Evolutionary conservation across 2,888 invertebrate species (phyloP).

Genomic region (Xanthorhoe spadicearia): DNA sequence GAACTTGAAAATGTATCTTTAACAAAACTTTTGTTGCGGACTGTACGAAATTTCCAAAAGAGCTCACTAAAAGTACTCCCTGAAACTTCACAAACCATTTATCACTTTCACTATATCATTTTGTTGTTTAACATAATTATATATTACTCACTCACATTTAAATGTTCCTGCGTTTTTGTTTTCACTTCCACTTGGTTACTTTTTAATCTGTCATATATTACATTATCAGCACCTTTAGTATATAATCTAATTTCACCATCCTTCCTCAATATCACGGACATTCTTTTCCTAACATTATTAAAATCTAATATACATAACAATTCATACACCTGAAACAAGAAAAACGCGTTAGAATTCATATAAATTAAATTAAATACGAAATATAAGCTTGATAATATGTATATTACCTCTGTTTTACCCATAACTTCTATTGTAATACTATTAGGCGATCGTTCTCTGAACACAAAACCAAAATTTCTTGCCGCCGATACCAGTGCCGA

Average conservation of each 20-base stretch:
- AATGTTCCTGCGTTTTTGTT: constrained; percentile 94
- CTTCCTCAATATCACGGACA: constrained; percentile 97
- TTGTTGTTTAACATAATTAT: not conserved
- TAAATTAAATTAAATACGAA: not conserved
- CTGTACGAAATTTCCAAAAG: no score
- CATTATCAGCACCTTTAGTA: constrained; percentile 99
- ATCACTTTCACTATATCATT: not conserved
- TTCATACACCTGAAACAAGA: constrained; percentile 91
- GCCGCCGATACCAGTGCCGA: constrained; percentile 98
- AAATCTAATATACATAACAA: constrained; percentile 99
- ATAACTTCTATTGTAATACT: constrained; percentile 96
- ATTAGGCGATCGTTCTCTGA: constrained; percentile 95
- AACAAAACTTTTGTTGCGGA: not conserved
- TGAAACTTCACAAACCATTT: not conserved
- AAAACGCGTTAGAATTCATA: constrained; percentile 21
- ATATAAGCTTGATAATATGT: not conserved
- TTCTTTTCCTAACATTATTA: constrained; percentile 99
- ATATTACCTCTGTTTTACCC: constrained; percentile 88
- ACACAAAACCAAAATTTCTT: constrained; percentile 99
- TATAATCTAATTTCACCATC: constrained; percentile 94
- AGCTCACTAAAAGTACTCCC: no score
- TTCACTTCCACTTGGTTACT: constrained; percentile 90
- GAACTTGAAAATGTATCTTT: no score
- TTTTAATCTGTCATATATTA: constrained; percentile 97
- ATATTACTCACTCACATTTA: constrained; percentile 89